These are phyloP conservation scores for Anolis carolinensis DNA, from an alignment of 2,113 vertebrate genomes.

Conservation along the genomic window DNA sequence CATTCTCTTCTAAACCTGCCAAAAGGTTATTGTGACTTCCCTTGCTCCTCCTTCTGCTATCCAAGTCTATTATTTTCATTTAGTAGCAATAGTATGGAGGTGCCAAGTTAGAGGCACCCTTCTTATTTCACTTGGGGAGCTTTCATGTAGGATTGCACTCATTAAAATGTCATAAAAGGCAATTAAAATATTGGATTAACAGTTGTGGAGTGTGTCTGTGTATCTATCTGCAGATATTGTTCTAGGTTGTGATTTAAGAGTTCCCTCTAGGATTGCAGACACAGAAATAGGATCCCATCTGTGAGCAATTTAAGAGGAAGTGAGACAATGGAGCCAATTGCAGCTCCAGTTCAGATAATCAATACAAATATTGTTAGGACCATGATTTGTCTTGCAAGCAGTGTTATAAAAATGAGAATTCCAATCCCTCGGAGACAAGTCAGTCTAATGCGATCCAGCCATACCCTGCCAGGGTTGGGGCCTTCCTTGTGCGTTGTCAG, in stretches of 20 bases:
- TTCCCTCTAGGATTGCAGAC: conserved; percentile 76
- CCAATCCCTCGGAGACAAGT: conserved; percentile 55
- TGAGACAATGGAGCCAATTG: conserved; percentile 76
- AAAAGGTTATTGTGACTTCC: not conserved
- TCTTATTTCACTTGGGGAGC: conserved; percentile 38
- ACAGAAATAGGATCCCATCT: conserved; percentile 78
- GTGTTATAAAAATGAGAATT: conserved; percentile 61
- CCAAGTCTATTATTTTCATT: not conserved
- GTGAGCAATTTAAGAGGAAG: conserved; percentile 77
- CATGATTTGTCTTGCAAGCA: conserved; percentile 75
- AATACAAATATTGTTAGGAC: conserved; percentile 82
- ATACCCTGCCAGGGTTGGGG: conserved; percentile 36
- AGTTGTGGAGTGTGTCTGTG: conserved; percentile 15
- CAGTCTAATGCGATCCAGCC: conserved; percentile 56
- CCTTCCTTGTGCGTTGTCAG: conserved; percentile 29
- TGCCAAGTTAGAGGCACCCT: conserved; percentile 37
- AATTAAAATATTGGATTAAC: conserved; percentile 49
- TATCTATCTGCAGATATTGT: conserved; percentile 46
- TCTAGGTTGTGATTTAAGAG: conserved; percentile 64
- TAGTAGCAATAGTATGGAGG: not conserved
- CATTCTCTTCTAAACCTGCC: not conserved
- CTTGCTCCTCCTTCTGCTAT: not conserved
- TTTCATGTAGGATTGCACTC: not conserved
- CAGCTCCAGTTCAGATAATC: conserved; percentile 79
- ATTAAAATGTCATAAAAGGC: not conserved